These are phyloP conservation scores for Hippocampus zosterae DNA, from an alignment of 2,113 vertebrate species.

Conservation along the genomic window DNA sequence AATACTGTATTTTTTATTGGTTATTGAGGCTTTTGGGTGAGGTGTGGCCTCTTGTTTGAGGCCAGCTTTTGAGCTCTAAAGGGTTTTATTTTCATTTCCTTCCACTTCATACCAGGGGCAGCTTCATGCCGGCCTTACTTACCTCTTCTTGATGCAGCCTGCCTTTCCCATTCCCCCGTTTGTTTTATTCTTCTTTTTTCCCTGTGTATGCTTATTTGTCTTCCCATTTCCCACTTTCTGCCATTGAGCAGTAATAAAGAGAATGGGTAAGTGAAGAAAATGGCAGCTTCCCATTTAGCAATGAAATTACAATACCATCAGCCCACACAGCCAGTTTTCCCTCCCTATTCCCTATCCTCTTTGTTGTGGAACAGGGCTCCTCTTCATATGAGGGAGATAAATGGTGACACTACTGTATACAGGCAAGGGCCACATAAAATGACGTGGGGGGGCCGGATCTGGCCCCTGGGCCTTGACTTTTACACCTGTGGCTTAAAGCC, in stretches of 20 bases:
- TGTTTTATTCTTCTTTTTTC: slow-evolving; percentile 5
- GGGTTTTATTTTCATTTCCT: slow-evolving; percentile 50
- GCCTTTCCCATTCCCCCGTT: slow-evolving; percentile 8
- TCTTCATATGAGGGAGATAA: slow-evolving; percentile 8
- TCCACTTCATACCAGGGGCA: slow-evolving; percentile 39
- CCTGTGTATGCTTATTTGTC: not conserved
- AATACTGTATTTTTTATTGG: slow-evolving; percentile 36
- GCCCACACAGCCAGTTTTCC: slow-evolving; percentile 4
- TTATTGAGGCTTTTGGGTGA: slow-evolving; percentile 13
- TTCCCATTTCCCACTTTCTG: slow-evolving; percentile 10
- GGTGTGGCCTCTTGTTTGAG: slow-evolving; percentile 36
- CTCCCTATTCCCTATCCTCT: not conserved
- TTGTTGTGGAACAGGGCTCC: not conserved
- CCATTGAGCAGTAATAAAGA: slow-evolving; percentile 57
- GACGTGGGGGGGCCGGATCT: no score
- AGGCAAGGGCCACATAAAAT: not conserved
- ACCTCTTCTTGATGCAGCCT: slow-evolving; percentile 34
- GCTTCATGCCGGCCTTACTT: slow-evolving; percentile 43
- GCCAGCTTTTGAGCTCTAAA: slow-evolving; percentile 32
- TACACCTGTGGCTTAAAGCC: no score
- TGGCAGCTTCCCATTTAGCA: slow-evolving; percentile 40
- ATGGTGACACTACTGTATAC: slow-evolving; percentile 1
- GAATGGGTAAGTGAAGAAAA: slow-evolving; percentile 70
- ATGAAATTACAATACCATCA: not conserved
- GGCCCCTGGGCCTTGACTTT: no score